These are phyloP conservation scores for Nansenia antarctica DNA, from an alignment of 2,113 vertebrate genomes.

Conservation along the genomic window DNA sequence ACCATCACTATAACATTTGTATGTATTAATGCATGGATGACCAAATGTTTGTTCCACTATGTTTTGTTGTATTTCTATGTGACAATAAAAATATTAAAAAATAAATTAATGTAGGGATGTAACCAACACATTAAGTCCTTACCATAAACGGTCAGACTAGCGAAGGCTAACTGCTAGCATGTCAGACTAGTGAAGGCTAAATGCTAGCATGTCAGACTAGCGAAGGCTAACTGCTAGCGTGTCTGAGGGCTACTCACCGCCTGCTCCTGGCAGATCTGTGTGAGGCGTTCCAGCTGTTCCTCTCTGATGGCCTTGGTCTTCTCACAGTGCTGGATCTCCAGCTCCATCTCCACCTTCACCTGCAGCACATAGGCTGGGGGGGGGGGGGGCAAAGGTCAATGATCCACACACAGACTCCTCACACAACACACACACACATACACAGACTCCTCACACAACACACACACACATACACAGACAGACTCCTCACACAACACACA, in stretches of 20 bases:
- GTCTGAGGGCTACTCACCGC: conserved; percentile 78
- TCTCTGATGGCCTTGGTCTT: conserved; percentile 94
- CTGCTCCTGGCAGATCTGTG: conserved; percentile 99
- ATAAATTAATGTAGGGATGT: too few species aligned
- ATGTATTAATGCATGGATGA: too few species aligned
- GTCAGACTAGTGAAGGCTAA: too few species aligned
- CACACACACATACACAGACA: background rate
- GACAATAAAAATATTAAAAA: too few species aligned
- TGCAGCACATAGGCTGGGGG: conserved; percentile 89
- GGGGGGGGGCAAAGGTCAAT: background rate
- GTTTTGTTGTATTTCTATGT: too few species aligned
- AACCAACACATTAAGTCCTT: too few species aligned
- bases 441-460: background rate
- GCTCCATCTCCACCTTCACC: conserved; percentile 95
- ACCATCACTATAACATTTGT: too few species aligned
- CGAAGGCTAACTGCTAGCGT: too few species aligned
- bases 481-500: background rate
- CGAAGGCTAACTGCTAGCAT: too few species aligned
- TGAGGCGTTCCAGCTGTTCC: conserved; percentile 96
- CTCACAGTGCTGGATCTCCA: conserved; percentile 97
- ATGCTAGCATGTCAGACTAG: background rate
- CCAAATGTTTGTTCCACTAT: too few species aligned
- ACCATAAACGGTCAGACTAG: too few species aligned
- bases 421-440: background rate
- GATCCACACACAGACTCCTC: too few species aligned